phyloP scores from a whole-genome alignment of 64 coral and sea anemone species.

The Stichodactyla helianthus region DNA sequence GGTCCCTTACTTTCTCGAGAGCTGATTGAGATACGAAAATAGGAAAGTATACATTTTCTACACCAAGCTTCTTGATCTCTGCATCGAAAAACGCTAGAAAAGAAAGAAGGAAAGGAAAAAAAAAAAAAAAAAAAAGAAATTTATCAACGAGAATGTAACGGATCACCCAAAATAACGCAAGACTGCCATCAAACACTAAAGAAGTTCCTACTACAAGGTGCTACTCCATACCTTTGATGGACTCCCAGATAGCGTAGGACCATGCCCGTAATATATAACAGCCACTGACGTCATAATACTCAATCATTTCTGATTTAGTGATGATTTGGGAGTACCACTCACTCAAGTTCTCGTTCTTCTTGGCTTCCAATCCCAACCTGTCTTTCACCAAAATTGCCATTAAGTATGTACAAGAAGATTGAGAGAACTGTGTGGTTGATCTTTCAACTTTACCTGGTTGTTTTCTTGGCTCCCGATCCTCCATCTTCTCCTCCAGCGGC shows the following conservation, averaged over 20 bases:
- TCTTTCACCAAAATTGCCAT: background rate
- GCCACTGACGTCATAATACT: constrained; percentile 99
- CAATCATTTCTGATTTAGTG: constrained; percentile 90
- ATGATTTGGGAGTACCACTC: constrained; percentile 98
- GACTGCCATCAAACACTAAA: no score
- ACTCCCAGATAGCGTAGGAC: constrained; percentile 95
- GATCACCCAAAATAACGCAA: no score
- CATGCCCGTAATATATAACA: constrained; percentile 89
- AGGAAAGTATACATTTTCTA: constrained; percentile 97
- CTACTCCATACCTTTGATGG: constrained; percentile 76
- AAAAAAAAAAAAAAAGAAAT: background rate
- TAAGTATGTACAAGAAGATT: no score
- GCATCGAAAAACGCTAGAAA: constrained; percentile 82
- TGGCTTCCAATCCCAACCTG: constrained; percentile 81
- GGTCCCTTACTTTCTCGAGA: constrained; percentile 84
- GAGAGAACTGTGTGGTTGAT: no score
- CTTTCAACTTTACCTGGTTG: constrained; percentile 60
- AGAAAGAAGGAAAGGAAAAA: background rate
- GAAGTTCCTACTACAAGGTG: no score
- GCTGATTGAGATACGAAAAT: constrained; percentile 97
- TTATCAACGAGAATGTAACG: no score
- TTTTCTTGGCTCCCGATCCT: constrained; percentile 58
- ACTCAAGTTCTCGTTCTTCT: constrained; percentile 75
- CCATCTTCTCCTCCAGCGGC: constrained; percentile 31
- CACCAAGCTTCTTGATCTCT: constrained; percentile 96